Conservation (phyloP, 2,888 invertebrate species). For the Masnerella sp. region DNA sequence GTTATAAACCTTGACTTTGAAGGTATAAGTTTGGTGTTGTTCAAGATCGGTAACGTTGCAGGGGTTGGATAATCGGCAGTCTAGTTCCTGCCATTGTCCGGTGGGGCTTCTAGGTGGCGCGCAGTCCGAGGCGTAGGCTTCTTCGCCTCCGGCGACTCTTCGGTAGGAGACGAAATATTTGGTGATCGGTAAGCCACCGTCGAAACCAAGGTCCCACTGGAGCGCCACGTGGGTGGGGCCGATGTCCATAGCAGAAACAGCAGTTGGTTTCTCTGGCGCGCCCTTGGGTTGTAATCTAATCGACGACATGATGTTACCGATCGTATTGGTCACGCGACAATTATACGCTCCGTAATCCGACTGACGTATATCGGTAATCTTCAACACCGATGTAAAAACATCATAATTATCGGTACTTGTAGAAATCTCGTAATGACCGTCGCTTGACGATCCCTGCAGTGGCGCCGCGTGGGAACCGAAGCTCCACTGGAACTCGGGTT, state of each 20-base stretch:
- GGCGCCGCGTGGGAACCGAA: constrained; percentile 87
- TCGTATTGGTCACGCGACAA: constrained; percentile 90
- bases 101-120: constrained; percentile 81
- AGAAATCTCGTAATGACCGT: constrained; percentile 91
- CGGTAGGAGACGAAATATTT: constrained; percentile 92
- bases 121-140: constrained; percentile 82
- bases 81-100: constrained; percentile 88
- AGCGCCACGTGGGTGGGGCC: constrained; percentile 89
- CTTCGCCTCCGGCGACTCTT: constrained; percentile 82
- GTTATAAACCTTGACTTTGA: constrained; percentile 93
- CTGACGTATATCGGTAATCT: constrained; percentile 85
- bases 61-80: constrained; percentile 91
- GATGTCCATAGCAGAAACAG: constrained; percentile 84
- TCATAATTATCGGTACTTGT: constrained; percentile 90
- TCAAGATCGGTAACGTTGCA: constrained; percentile 92
- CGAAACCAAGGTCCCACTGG: constrained; percentile 93
- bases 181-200: constrained; percentile 91
- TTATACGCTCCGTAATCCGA: constrained; percentile 95
- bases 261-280: constrained; percentile 89
- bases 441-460: constrained; percentile 85
- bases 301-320: constrained; percentile 87
- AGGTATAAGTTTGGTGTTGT: constrained; percentile 91
- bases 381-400: constrained; percentile 88
- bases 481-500: constrained; percentile 95
- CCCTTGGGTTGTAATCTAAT: constrained; percentile 92